Conservation (phyloP, 2,797 vertebrate species). For the Champsocephalus esox region DNA sequence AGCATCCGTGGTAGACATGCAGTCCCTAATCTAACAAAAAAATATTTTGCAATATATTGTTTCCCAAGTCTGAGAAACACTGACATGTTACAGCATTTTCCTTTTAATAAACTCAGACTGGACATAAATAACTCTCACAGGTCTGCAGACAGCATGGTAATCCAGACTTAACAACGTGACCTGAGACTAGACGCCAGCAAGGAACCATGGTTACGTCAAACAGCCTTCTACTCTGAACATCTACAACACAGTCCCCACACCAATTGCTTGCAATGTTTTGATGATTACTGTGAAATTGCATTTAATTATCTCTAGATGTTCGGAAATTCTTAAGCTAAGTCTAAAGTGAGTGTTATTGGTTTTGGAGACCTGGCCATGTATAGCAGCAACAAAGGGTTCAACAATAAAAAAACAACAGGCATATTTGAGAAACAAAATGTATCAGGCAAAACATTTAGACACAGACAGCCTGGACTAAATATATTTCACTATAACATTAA, state of each 20-base stretch:
- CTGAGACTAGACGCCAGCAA: conserved; percentile 42
- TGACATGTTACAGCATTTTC: background rate
- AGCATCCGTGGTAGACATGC: background rate
- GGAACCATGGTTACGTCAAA: conserved; percentile 38
- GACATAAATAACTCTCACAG: conserved; percentile 63
- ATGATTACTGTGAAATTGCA: too few species aligned
- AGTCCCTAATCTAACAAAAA: background rate
- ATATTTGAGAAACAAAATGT: too few species aligned
- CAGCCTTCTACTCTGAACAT: conserved; percentile 33
- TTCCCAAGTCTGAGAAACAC: conserved; percentile 13
- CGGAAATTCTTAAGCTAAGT: too few species aligned
- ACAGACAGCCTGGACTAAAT: too few species aligned
- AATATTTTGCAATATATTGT: background rate
- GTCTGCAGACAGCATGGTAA: conserved; percentile 66
- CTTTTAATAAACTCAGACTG: conserved; percentile 35
- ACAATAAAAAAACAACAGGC: too few species aligned
- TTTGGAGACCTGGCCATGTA: too few species aligned
- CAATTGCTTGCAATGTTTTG: too few species aligned
- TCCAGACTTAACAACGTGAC: conserved; percentile 73
- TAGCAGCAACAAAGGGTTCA: too few species aligned
- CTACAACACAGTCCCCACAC: conserved; percentile 2
- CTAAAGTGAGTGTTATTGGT: too few species aligned
- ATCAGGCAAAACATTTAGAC: too few species aligned
- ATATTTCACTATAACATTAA: too few species aligned
- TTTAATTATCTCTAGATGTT: too few species aligned